phyloP scores from a whole-genome alignment of 2,888 invertebrate genomes.

The Chloromyia formosa region DNA sequence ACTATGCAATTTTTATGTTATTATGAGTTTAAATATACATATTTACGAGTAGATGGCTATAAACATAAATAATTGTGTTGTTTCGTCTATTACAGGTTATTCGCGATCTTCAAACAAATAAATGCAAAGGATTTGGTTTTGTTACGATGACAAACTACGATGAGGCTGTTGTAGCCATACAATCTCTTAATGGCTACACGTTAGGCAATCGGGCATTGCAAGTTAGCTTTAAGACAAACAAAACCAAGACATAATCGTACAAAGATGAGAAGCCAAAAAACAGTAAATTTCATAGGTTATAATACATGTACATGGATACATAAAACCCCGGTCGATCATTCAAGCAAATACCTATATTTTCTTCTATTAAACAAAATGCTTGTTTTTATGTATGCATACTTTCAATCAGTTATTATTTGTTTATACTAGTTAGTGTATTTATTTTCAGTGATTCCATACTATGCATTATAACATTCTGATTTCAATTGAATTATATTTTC shows the following conservation, averaged over 20 bases:
- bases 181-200: constrained; percentile 94
- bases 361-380: too few species aligned
- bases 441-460: too few species aligned
- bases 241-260: constrained; percentile 71
- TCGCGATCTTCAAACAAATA: constrained; percentile 93
- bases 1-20: too few species aligned
- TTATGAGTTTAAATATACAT: too few species aligned
- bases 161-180: constrained; percentile 94
- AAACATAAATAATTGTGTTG: too few species aligned
- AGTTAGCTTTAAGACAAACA: constrained; percentile 96
- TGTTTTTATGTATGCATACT: too few species aligned
- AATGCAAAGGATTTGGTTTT: constrained; percentile 98
- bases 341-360: background rate
- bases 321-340: background rate
- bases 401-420: too few species aligned
- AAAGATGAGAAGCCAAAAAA: constrained; percentile 24
- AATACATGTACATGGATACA: too few species aligned
- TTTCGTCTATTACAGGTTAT: constrained; percentile 72
- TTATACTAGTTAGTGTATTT: too few species aligned
- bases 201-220: constrained; percentile 95
- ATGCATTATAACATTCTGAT: too few species aligned
- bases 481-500: too few species aligned
- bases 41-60: too few species aligned
- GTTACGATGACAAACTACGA: constrained; percentile 99
- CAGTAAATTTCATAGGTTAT: background rate